Percentiles rank a stretch among this genome's conserved stretches.
Conservation (phyloP, 2,888 invertebrate species). For the Melieria crassipennis region DNA sequence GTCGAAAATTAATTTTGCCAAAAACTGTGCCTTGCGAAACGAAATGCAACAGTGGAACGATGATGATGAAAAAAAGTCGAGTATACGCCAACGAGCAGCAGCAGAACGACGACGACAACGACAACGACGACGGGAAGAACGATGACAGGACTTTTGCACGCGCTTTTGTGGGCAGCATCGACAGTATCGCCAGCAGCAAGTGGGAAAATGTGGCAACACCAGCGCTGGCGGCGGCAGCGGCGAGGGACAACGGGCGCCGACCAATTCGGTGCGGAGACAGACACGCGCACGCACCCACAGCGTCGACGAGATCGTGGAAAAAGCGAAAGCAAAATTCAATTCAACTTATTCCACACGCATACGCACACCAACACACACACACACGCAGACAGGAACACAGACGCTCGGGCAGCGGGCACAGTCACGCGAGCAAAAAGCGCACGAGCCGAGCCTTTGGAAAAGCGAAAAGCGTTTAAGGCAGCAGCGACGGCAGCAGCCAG, state of each 20-base stretch:
- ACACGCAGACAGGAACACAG: background rate
- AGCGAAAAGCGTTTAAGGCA: too few relatives aligned
- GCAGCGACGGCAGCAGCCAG: too few relatives aligned
- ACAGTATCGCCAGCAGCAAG: background rate
- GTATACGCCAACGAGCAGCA: constrained; percentile 28
- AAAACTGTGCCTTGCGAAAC: constrained; percentile 9
- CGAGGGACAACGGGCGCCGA: constrained; percentile 14
- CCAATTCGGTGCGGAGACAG: constrained; percentile 16
- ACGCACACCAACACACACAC: constrained; percentile 1
- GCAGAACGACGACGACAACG: constrained; percentile 25
- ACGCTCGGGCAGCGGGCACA: background rate
- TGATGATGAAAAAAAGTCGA: constrained; percentile 22
- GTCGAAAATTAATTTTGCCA: background rate
- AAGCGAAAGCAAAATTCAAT: constrained; percentile 30
- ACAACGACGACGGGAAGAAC: constrained; percentile 6
- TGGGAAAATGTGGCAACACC: background rate
- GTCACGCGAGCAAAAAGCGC: background rate
- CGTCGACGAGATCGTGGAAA: background rate
- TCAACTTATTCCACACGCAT: constrained; percentile 2
- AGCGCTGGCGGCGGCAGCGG: constrained; percentile 1
- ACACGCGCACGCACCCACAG: too few relatives aligned
- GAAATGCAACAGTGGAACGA: constrained; percentile 28
- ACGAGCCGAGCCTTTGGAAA: too few relatives aligned
- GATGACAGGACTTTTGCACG: constrained; percentile 9
- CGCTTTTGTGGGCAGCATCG: constrained; percentile 23